Conservation (phyloP, 1,140 invertebrate genomes). For the Drosophila asahinai region DNA sequence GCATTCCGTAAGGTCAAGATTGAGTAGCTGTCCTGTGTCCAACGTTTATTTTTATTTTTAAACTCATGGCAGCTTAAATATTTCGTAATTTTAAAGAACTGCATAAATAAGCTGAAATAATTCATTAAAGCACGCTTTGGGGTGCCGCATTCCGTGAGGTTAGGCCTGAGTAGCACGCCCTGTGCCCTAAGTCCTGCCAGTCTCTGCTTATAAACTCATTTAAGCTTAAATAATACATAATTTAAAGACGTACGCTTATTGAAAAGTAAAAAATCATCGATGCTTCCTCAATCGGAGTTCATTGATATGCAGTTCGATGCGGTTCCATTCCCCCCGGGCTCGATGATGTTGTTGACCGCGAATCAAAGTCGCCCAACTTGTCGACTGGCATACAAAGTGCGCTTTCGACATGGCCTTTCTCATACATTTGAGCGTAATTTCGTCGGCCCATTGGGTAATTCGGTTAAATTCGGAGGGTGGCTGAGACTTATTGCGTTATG, state of each 20-base stretch:
- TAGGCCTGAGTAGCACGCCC: too few relatives aligned
- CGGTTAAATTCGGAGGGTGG: conserved; percentile 5
- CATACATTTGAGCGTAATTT: conserved; percentile 30
- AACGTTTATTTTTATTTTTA: too few relatives aligned
- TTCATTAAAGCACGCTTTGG: too few relatives aligned
- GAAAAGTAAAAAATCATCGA: background rate
- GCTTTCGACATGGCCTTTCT: conserved; percentile 57
- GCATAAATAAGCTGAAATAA: too few relatives aligned
- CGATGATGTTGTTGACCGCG: conserved; percentile 69
- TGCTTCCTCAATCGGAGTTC: conserved; percentile 35
- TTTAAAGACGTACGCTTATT: background rate
- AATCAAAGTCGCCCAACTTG: conserved; percentile 47
- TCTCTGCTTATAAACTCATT: too few relatives aligned
- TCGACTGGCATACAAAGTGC: conserved; percentile 63
- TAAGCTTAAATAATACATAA: too few relatives aligned
- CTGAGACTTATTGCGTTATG: conserved; percentile 53
- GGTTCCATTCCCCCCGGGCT: conserved; percentile 22
- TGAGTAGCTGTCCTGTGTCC: too few relatives aligned
- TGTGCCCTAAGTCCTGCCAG: too few relatives aligned
- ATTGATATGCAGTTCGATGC: conserved; percentile 69
- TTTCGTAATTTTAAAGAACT: too few relatives aligned
- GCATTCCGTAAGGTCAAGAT: too few relatives aligned
- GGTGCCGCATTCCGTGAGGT: too few relatives aligned
- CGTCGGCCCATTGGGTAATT: conserved; percentile 50
- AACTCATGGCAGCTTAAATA: too few relatives aligned